Conservation (phyloP, 2,113 vertebrate species). For the Toxotes jaculatrix region DNA sequence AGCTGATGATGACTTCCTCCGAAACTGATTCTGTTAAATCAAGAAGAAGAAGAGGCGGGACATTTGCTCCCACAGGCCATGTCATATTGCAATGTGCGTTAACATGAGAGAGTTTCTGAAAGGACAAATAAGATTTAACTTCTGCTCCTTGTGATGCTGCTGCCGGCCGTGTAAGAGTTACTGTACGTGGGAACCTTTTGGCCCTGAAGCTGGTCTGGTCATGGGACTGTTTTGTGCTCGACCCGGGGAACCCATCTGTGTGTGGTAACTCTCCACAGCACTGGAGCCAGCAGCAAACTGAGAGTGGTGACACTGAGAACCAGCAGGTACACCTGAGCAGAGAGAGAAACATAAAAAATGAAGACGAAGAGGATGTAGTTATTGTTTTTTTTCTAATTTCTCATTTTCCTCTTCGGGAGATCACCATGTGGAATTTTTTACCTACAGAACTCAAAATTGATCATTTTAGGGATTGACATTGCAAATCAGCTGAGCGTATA, state of each 20-base stretch:
- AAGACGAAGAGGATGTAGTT: no score
- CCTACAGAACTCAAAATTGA: no score
- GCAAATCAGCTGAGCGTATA: no score
- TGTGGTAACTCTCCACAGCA: conserved; percentile 91
- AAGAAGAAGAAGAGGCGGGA: background rate
- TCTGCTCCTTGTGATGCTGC: background rate
- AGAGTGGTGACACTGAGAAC: conserved; percentile 96
- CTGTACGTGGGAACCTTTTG: background rate
- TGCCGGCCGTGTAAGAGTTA: background rate
- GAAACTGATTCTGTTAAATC: background rate
- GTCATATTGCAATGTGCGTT: background rate
- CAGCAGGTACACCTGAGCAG: conserved; percentile 92
- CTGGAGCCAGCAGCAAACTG: conserved; percentile 93
- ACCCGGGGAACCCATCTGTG: conserved; percentile 85
- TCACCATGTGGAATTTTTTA: no score
- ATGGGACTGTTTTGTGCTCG: conserved; percentile 88
- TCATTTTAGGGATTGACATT: no score
- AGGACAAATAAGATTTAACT: conserved; percentile 5
- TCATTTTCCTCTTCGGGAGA: no score
- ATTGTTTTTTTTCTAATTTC: no score
- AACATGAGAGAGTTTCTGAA: background rate
- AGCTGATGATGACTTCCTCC: background rate
- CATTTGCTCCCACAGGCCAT: conserved; percentile 15
- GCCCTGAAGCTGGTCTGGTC: conserved; percentile 60
- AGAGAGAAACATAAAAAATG: background rate